Base-by-base conservation (phyloP, 2,888 invertebrate species). In the Trichopoda pennipes region DNA sequence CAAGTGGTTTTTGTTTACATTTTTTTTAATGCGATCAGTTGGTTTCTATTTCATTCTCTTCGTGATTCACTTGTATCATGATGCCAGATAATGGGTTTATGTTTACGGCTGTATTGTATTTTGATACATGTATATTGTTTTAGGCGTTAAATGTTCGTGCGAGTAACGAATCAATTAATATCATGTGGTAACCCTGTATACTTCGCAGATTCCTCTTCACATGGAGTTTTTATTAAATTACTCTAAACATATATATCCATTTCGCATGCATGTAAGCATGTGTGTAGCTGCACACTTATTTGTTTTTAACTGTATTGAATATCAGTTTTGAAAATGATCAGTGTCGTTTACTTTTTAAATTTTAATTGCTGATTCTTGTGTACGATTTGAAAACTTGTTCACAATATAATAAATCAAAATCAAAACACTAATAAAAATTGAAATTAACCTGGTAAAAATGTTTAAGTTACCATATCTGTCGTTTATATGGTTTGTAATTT, bases 1-100 rank as follows among this genome's bases (percentile, higher is more conserved):
- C 47, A 56, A 70, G 28, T 63, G 28, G 21, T 61, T 60, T 78
- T 79, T 79, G 78, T 79, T 79, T 79, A 79, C 78, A 79, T 79
- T 66, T 73, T 73, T n/a, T 49, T 58, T 51, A 72, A 66, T 78
- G 38, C 28, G 49, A 70, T 64, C 55, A 64, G 35, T 23, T 56
- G 21, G 10, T 51, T 55, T 61, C 44, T 53, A 72, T 66, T 53
- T 66, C 49, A 64, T 66, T 66, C 72, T 60, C 58, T 72, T 64
- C 42, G 9, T 61, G 60, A 61, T 61, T 73, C 66, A 73, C 53
- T 66, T 68, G 73, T 19, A n/a, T 21, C 6, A 35, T 47, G 49
- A 55, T 79, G 55, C 79, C 79, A 73, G 66, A 68, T 47, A 28
- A 55, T 12, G 35, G 44, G 42, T 53, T 21, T 42, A 21, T 23